A percentile compares a stretch with the other conserved stretches of the same genome.
phyloP scores from a whole-genome alignment of 2,113 vertebrate species.

The Mirounga angustirostris region DNA sequence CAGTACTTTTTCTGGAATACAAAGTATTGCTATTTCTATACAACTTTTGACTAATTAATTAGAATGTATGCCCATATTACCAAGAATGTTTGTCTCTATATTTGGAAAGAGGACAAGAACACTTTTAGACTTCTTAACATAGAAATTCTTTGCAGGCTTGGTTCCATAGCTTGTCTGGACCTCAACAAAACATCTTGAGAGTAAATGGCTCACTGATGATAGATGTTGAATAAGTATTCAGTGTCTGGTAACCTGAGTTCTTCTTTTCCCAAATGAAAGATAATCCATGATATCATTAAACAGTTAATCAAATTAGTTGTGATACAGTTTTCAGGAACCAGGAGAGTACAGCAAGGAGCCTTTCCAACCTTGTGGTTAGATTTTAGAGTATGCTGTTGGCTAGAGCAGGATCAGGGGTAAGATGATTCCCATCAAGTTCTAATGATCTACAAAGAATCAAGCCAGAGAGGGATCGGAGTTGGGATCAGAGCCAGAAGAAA shows the following conservation, averaged over 20 bases:
- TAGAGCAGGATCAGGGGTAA: background rate
- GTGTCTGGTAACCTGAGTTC: background rate
- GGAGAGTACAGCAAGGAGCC: background rate
- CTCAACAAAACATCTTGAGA: conserved; percentile 44
- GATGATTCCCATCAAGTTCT: background rate
- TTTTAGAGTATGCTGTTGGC: background rate
- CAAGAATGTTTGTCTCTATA: conserved; percentile 69
- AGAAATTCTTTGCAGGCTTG: background rate
- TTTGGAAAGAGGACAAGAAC: conserved; percentile 69
- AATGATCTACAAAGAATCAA: background rate
- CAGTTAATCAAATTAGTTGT: background rate
- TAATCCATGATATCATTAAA: background rate
- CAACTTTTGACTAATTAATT: conserved; percentile 78
- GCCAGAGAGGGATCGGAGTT: background rate
- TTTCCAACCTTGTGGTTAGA: background rate
- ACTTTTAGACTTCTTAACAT: conserved; percentile 59
- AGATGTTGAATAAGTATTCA: conserved; percentile 1
- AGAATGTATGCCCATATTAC: conserved; percentile 64
- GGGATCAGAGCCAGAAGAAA: background rate
- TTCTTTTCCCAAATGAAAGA: conserved; percentile 47
- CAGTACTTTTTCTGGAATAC: conserved; percentile 59
- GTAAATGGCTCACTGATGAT: conserved; percentile 42
- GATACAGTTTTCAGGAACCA: conserved; percentile 31
- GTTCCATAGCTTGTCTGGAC: background rate
- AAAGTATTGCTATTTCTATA: conserved; percentile 70